Evolutionary conservation across 2,797 vertebrate species (phyloP), one percentile per base, ranked within the genome.

Genomic region (Oreochromis grahami): DNA sequence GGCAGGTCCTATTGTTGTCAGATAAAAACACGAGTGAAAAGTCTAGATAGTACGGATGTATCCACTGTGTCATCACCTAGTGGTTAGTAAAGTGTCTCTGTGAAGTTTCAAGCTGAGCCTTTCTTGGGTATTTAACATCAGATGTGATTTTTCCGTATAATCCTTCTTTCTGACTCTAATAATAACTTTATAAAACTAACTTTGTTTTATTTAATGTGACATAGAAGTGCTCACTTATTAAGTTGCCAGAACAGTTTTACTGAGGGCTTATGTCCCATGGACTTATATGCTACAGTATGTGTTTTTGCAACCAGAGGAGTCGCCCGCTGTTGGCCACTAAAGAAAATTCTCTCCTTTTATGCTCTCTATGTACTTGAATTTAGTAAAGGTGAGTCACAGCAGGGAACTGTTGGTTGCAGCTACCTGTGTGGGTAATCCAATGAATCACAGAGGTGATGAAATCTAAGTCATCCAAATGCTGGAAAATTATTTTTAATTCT

Each of bases 221-320:
- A 65, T 6, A 38, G 7, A 38, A 21, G 6, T 21, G 11, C 34
- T 65, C 9, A 65, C 2, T 65, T 19, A 65, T 2, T 5, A 65
- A 21, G 19, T 14, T 38, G 12, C 60, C 60, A 65, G n/a, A 38
- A 65, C 34, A 24, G 36, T 21, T 65, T 65, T 41, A 41, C 19
- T 9, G 2, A 38, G 36, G 7, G 36, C 60, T 65, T 65, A 34
- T 60, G 26, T 12, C 32, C 32, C 32, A 63, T 63, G n/a, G 14
- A 45, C 43, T 45, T 45, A 14, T 15, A 48, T 48, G 14, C 14
- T 7, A 15, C 43, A 36, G 10, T 19, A 63, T 2, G 9, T 10
- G 0, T 63, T 1, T n/a, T n/a, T 41, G 19, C 19, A 68, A 41
- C n/a, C 63, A 68, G 11, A 65, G 36, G n/a, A 21, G 36, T 41